phyloP scores from a whole-genome alignment of 2,113 vertebrate genomes.

The Pelobates fuscus region DNA sequence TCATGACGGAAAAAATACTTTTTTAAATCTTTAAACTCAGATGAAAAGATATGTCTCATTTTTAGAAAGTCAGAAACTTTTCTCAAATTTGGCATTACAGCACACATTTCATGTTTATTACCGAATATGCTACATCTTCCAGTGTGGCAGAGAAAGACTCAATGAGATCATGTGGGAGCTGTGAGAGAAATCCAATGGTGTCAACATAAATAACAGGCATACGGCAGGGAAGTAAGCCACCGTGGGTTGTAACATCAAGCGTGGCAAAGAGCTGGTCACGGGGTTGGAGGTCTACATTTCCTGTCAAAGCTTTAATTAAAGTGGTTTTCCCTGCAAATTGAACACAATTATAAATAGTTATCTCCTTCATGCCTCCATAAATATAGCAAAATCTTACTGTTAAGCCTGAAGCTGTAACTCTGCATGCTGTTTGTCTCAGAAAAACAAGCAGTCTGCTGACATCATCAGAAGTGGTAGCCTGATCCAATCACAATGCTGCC shows the following conservation, averaged over 20 bases:
- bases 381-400: too few relatives aligned
- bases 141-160: constrained; percentile 90
- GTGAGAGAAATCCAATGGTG: constrained; percentile 93
- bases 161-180: constrained; percentile 88
- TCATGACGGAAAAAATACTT: too few relatives aligned
- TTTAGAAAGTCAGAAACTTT: too few relatives aligned
- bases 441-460: too few relatives aligned
- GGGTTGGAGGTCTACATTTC: constrained; percentile 75
- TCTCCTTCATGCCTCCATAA: too few relatives aligned
- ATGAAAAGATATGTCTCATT: too few relatives aligned
- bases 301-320: constrained; percentile 87
- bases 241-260: constrained; percentile 87
- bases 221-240: constrained; percentile 76
- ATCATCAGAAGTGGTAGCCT: too few relatives aligned
- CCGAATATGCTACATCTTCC: constrained; percentile 86
- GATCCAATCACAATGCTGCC: too few relatives aligned
- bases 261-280: constrained; percentile 89
- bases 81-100: too few relatives aligned
- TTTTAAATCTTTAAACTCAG: too few relatives aligned
- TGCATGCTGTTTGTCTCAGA: too few relatives aligned
- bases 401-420: too few relatives aligned
- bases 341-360: constrained; percentile 13
- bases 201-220: constrained; percentile 85
- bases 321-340: constrained; percentile 85
- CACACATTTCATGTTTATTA: constrained; percentile 56